Percentiles rank a stretch among this genome's conserved stretches.
Evolutionary conservation across 35 echinoderm and acorn worm genomes (phyloP).

Genomic region (Amphiura filiformis): DNA sequence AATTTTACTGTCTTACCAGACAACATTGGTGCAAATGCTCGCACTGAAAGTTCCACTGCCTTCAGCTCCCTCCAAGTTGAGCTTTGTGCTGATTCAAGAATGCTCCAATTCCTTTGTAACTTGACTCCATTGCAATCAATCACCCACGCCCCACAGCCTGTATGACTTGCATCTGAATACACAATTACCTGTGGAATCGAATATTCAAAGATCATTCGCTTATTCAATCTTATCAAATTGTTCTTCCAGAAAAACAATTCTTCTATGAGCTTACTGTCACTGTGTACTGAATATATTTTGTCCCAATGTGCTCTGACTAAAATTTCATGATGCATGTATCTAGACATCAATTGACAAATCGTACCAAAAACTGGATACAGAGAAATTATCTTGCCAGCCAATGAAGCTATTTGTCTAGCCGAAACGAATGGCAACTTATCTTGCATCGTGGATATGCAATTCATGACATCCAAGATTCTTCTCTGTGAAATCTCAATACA

Average conservation of each 20-base stretch:
- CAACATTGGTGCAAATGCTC: neutral
- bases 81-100: neutral
- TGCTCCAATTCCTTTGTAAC: neutral
- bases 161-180: neutral
- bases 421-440: neutral
- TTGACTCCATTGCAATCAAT: neutral
- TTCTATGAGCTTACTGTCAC: too few species aligned
- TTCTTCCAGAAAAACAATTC: neutral
- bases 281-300: neutral
- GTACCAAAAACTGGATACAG: neutral
- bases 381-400: constrained; percentile 6
- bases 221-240: neutral
- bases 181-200: neutral
- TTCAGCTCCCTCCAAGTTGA: constrained; percentile 18
- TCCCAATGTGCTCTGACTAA: neutral
- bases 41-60: neutral
- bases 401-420: neutral
- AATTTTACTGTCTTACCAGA: neutral
- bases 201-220: neutral
- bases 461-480: neutral
- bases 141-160: neutral
- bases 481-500: neutral
- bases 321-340: neutral
- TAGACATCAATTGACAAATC: neutral
- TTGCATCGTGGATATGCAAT: neutral